Percentiles rank a stretch among this genome's conserved stretches.
Conservation (phyloP, 2,888 invertebrate species). For the Gerris lacustris region DNA sequence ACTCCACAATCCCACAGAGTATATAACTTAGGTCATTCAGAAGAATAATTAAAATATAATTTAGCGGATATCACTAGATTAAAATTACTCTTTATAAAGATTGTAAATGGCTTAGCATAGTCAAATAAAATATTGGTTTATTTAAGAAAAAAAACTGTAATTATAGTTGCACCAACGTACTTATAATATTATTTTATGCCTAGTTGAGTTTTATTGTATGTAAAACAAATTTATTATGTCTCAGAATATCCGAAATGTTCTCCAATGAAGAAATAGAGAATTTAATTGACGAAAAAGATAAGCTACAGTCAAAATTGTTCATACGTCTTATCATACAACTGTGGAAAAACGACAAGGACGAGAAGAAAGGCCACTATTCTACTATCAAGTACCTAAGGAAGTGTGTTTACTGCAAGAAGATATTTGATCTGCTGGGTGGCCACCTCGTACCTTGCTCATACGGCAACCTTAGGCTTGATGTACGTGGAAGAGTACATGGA, state of each 20-base stretch:
- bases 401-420: not conserved
- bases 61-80: too few relatives aligned
- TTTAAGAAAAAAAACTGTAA: not conserved
- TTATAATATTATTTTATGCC: not conserved
- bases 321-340: not conserved
- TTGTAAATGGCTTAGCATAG: too few relatives aligned
- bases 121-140: too few relatives aligned
- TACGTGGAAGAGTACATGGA: not conserved
- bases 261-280: conserved; percentile 1
- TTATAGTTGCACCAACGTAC: not conserved
- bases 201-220: too few relatives aligned
- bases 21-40: too few relatives aligned
- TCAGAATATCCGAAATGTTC: conserved; percentile 1
- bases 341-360: not conserved
- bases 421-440: not conserved
- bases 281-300: not conserved
- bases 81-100: too few relatives aligned
- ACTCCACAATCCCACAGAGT: too few relatives aligned
- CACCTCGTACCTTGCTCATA: not conserved
- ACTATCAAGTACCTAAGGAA: not conserved
- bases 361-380: conserved; percentile 4
- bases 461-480: not conserved
- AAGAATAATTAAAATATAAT: too few relatives aligned
- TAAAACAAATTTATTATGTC: not conserved
- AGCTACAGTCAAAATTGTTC: not conserved